phyloP scores from a whole-genome alignment of 92 coral and sea anemone genomes.

The Porites cylindrica region DNA sequence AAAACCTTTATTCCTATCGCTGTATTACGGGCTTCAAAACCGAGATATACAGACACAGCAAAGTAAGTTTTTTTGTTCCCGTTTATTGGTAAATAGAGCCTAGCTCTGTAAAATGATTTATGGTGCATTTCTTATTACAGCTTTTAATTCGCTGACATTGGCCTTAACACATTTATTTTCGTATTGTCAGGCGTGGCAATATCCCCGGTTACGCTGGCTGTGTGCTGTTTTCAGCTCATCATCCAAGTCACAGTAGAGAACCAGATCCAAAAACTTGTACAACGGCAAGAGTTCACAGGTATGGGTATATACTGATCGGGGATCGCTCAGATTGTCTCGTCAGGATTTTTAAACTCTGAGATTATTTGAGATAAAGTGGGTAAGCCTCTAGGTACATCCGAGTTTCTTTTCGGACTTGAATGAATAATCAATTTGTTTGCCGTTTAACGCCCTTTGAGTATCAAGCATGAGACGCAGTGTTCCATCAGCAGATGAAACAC shows the following conservation, averaged over 20 bases:
- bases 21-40: slow-evolving; percentile 77
- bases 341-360: neutral
- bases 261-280: slow-evolving; percentile 77
- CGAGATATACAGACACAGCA: slow-evolving; percentile 88
- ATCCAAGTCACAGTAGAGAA: slow-evolving; percentile 82
- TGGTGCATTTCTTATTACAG: too few relatives aligned
- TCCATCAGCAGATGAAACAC: too few relatives aligned
- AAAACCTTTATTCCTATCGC: slow-evolving; percentile 63
- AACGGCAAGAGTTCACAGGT: slow-evolving; percentile 91
- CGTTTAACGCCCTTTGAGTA: too few relatives aligned
- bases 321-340: too few relatives aligned
- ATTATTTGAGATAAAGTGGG: neutral
- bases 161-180: neutral
- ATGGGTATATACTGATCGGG: neutral
- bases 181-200: slow-evolving; percentile 74
- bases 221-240: slow-evolving; percentile 77
- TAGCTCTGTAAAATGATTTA: neutral
- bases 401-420: too few relatives aligned
- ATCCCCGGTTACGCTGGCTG: slow-evolving; percentile 97
- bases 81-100: neutral
- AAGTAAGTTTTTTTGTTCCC: slow-evolving; percentile 54
- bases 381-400: too few relatives aligned
- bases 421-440: too few relatives aligned
- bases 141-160: too few relatives aligned
- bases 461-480: too few relatives aligned